phyloP scores from a whole-genome alignment of 2,797 vertebrate species.

The Staurois parvus region DNA sequence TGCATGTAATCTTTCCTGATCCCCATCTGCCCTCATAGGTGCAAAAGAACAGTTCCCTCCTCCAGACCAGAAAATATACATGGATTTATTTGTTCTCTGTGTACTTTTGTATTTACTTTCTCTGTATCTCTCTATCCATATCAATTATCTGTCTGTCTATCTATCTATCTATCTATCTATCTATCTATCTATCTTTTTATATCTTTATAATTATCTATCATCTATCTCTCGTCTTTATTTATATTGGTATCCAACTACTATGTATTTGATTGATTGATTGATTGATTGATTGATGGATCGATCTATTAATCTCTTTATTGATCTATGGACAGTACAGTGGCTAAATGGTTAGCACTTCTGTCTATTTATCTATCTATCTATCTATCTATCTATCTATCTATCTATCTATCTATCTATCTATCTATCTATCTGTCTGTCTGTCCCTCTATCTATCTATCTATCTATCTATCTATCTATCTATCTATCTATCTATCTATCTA shows the following conservation, averaged over 20 bases:
- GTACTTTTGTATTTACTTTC: neutral
- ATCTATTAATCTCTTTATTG: no score
- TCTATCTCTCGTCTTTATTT: no score
- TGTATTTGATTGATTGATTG: no score
- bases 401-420: neutral
- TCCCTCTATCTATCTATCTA: neutral
- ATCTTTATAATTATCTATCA: constrained; percentile 34
- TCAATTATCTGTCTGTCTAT: neutral
- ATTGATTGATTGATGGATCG: no score
- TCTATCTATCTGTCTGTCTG: neutral
- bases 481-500: constrained; percentile 33
- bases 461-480: constrained; percentile 37
- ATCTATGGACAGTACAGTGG: no score
- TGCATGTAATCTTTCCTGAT: constrained; percentile 47
- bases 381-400: constrained; percentile 38
- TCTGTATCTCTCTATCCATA: neutral
- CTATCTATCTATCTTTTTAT: constrained; percentile 26
- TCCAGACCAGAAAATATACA: neutral
- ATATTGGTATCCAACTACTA: no score
- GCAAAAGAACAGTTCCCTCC: constrained; percentile 7
- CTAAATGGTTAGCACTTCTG: no score
- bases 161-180: neutral
- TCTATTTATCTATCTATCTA: neutral
- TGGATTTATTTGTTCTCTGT: neutral
- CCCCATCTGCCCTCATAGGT: constrained; percentile 38